Base-by-base conservation (phyloP, 2,888 invertebrate genomes). In the Mystacides longicornis region DNA sequence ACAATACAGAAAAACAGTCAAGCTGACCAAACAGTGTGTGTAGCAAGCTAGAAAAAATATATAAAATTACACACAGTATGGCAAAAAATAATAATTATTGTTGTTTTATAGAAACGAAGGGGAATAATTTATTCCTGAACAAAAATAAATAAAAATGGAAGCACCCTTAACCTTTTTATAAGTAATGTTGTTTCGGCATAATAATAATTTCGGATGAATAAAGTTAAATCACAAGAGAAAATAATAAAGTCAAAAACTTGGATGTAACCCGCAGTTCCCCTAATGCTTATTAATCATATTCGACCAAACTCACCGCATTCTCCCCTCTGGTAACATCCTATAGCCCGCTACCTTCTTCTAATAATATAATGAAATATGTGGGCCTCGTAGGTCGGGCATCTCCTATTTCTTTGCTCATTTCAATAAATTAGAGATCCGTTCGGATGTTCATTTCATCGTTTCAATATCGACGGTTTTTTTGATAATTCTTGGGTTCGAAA, bases 381-480 rank as follows among this genome's bases (percentile, higher is more conserved):
- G 27, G 27, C 27, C 5, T 27, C 27, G 5, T 27, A 7, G 27
- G 27, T 27, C 27, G 37, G 14, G 16, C 14, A 37, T 37, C n/a
- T n/a, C 37, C 7, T 37, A 37, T 11, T 4, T 37, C 14, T 16
- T 37, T 37, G 37, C 51, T 55, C 51, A 55, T 55, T 55, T 51
- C 51, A 55, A 55, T 55, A 55, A 55, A 55, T 55, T 55, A 55
- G 55, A 48, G 47, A 27, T 23, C 43, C 27, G 53, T 45, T 45
- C 53, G 43, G 46, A 45, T 27, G 18, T 27, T 43, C 18, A 50
- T 37, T 37, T 37, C 16, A 37, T 37, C n/a, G 37, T 37, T 37
- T 37, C 37, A 14, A 4, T 14, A n/a, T 37, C 14, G 14, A 37
- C 37, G 37, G 14, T 37, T 3, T 27, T 7, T n/a, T n/a, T n/a